Base-by-base conservation (phyloP, 1,140 invertebrate genomes). In the Spodoptera litura region DNA sequence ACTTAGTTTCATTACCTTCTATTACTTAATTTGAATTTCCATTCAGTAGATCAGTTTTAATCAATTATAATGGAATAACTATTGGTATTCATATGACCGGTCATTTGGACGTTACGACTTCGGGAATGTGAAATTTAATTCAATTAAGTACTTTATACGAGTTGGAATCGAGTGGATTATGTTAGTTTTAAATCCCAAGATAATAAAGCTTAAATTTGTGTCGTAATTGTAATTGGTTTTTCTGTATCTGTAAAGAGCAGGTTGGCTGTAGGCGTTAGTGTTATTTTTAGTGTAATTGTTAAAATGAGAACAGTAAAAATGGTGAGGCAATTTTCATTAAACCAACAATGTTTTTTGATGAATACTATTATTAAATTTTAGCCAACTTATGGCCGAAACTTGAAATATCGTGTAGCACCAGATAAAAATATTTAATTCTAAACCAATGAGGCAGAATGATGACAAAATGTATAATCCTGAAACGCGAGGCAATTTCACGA, bases 21-120 rank as follows among this genome's bases (percentile, higher is more conserved):
- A 77, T 68, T 77, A 38, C 35, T 72, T 72, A 62, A 78, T 72
- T 71, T 72, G 55, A 64, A 72, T 73, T 73, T 15, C 20, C 35
- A 73, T 73, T 27, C 11, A 3, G 12, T 73, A 31, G 68, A 71
- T 71, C 68, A 56, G 31, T 71, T 71, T 56, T 56, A 71, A 56
- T 56, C 52, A 56, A 71, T 56, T 71, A 20, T 56, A 66, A 71
- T 71, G 52, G 52, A 56, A 71, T 31, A 38, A 56, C 68, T 71
- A 56, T 55, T 56, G 52, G 66, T 70, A 49, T 13, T 53, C 25
- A 70, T 68, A 13, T 13, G 15, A 12, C 38, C 66, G 25, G 51
- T 56, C 68, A 68, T 51, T 68, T 52, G 44, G 64, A 27, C 15
- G 53, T 71, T 56, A 71, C 31, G 52, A 71, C 52, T 71, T 71